phyloP scores from a whole-genome alignment of 2,797 vertebrate species.

The Catharus ustulatus region DNA sequence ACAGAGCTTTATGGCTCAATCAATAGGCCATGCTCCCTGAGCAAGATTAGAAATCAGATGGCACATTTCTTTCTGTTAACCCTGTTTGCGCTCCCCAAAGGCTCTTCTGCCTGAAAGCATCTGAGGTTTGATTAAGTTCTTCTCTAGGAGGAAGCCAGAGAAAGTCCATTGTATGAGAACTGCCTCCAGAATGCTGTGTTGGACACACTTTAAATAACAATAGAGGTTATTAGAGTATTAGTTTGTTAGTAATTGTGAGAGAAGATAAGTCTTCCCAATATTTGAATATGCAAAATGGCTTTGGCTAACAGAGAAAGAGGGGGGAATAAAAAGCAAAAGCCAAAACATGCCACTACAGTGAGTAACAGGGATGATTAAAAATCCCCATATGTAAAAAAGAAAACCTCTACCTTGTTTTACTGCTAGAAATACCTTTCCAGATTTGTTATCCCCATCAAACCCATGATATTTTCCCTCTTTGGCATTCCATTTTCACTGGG shows the following conservation, averaged over 20 bases:
- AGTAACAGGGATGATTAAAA: neutral
- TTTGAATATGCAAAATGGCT: constrained; percentile 43
- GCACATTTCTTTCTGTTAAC: constrained; percentile 34
- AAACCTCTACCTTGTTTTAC: neutral
- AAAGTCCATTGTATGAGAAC: neutral
- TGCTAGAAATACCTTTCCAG: neutral
- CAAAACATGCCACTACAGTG: neutral
- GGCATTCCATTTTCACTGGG: neutral
- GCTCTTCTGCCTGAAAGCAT: constrained; percentile 33
- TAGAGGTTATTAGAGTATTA: neutral
- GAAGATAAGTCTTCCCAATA: constrained; percentile 39
- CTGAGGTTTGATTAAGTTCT: constrained; percentile 48
- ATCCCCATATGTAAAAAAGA: neutral
- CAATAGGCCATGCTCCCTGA: constrained; percentile 32
- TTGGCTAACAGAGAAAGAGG: neutral
- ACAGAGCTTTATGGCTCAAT: constrained; percentile 48
- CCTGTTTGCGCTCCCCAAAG: neutral
- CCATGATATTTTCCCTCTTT: neutral
- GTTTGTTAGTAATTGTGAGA: constrained; percentile 15
- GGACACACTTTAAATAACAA: constrained; percentile 51
- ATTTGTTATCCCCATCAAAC: neutral
- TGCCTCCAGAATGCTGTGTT: neutral
- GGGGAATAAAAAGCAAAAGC: neutral
- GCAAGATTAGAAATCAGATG: constrained; percentile 44
- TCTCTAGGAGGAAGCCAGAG: constrained; percentile 3